Base-by-base conservation (phyloP, 1,140 invertebrate species). In the Bombyx mandarina region DNA sequence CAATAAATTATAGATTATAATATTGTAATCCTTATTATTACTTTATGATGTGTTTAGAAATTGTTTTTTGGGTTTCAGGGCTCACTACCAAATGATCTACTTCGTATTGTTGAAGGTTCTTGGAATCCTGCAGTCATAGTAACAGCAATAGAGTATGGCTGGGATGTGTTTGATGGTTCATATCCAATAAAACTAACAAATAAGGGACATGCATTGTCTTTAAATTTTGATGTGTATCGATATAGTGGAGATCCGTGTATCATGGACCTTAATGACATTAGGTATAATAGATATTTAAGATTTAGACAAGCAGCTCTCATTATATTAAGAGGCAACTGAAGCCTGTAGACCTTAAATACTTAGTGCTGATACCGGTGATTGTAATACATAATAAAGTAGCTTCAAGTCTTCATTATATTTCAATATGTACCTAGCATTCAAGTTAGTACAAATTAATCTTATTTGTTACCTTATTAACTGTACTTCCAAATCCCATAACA, bases 211-310 rank as follows among this genome's bases (percentile, higher is more conserved):
- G 82, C 78, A 3, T 69, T 82, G 79, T 65, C 65, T 26, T 52
- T 86, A 2, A 75, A 72, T 44, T 83, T 79, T 59, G 67, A 81
- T 95, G 45, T 90, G 92, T 59, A 93, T 92, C 86, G 79, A 93
- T 45, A 81, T 89, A 73, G 77, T 92, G 56, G 90, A 92, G 71
- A 75, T 55, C 42, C 67, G 7, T 83, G 79, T 59, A 66, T 81
- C 42, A 61, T 91, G 91, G 66, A 82, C 61, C 62, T 86, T 45
- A 75, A 66, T 67, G 71, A 79, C 70, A 63, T 62, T 56, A 68
- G 67, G 84, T 85, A 60, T 75, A 65, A 35, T 51, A 49, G 4
- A 2, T 10, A 18, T 49, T 49, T 18, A 49, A 49, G n/a, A 1
- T 49, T 18, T 35, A 35, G 26, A 35, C 26, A 35, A 35, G 26